A percentile compares a stretch with the other conserved stretches of the same genome.
These are phyloP conservation scores for Noctilio leporinus DNA, from an alignment of 2,113 vertebrate genomes.

Conservation along the genomic window DNA sequence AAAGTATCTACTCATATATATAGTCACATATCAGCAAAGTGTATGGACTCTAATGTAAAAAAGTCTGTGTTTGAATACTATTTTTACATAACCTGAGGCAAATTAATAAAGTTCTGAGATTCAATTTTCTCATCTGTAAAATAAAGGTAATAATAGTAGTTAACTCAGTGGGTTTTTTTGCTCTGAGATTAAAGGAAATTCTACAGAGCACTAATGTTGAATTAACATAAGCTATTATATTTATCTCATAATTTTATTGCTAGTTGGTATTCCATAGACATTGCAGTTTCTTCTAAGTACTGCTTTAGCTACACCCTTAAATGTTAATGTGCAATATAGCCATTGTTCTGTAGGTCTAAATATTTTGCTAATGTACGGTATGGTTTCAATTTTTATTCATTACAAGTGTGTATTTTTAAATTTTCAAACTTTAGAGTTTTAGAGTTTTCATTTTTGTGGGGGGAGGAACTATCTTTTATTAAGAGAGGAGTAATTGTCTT, in stretches of 20 bases:
- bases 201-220: not conserved
- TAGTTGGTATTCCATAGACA: not conserved
- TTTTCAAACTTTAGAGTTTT: not conserved
- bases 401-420: not conserved
- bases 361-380: not conserved
- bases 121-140: slow-evolving; percentile 22
- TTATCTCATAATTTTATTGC: not conserved
- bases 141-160: not conserved
- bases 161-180: not conserved
- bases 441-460: not conserved
- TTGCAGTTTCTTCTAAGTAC: not conserved
- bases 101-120: not conserved
- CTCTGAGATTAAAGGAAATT: not conserved
- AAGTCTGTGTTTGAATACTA: not conserved
- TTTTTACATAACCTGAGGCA: not conserved
- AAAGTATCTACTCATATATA: not conserved
- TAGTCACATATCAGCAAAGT: not conserved
- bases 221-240: not conserved
- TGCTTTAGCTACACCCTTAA: not conserved
- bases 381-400: not conserved
- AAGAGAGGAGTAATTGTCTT: not conserved
- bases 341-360: not conserved
- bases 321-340: not conserved
- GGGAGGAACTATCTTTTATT: not conserved
- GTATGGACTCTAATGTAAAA: not conserved